Percentiles rank a stretch among this genome's conserved stretches.
Conservation (phyloP, 1,140 invertebrate species). For the Temnothorax nylanderi region DNA sequence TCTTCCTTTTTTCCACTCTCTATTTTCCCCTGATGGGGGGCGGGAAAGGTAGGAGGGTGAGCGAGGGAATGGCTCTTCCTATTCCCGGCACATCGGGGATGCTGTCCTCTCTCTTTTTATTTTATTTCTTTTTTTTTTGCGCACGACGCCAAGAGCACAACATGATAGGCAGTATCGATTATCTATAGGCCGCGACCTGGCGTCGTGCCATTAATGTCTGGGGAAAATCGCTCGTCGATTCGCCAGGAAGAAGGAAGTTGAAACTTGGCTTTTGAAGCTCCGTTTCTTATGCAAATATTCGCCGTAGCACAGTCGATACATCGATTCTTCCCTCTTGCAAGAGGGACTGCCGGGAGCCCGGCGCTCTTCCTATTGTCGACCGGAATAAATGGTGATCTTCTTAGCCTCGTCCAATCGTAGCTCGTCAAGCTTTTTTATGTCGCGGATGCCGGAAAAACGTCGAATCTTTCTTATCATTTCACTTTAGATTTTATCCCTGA, state of each 20-base stretch:
- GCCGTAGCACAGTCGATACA: slow-evolving; percentile 39
- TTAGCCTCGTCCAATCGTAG: background rate
- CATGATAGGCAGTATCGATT: slow-evolving; percentile 67
- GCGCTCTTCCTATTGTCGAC: slow-evolving; percentile 12
- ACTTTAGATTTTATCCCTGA: slow-evolving; percentile 31
- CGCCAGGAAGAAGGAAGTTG: slow-evolving; percentile 9
- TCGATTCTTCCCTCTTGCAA: slow-evolving; percentile 22
- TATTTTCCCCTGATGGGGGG: background rate
- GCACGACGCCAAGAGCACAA: slow-evolving; percentile 33
- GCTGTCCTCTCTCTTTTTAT: slow-evolving; percentile 1
- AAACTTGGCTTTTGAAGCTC: slow-evolving; percentile 34
- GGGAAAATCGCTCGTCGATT: slow-evolving; percentile 59
- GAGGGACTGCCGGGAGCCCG: background rate
- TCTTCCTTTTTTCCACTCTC: slow-evolving; percentile 14
- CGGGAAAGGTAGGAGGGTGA: background rate
- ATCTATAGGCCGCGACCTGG: slow-evolving; percentile 50
- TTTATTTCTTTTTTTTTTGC: slow-evolving; percentile 12
- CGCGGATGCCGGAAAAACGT: background rate
- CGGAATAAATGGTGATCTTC: slow-evolving; percentile 32
- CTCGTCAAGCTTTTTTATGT: slow-evolving; percentile 8
- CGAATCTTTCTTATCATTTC: background rate
- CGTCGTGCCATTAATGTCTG: slow-evolving; percentile 60
- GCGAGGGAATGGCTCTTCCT: background rate
- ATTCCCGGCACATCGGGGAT: background rate
- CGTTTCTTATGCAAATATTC: slow-evolving; percentile 58